Percentiles rank a stretch among this genome's conserved stretches.
Evolutionary conservation across 2,113 vertebrate species (phyloP).

Genomic region (Bagarius yarrelli): DNA sequence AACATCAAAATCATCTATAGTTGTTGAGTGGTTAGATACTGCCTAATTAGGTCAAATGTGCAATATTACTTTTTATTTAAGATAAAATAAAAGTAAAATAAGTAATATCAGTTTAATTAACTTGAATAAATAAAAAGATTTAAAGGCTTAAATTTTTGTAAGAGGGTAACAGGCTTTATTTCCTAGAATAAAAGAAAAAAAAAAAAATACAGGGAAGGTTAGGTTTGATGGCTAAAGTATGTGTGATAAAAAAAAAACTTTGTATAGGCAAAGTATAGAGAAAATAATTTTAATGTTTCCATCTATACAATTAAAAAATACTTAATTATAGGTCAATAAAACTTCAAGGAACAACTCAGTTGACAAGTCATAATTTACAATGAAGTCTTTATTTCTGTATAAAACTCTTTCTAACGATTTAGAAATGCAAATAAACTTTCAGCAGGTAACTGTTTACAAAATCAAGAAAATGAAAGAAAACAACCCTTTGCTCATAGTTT

Average conservation of each 20-base stretch:
- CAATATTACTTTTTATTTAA: too few relatives aligned
- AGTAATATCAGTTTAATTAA: not conserved
- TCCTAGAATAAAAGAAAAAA: not conserved
- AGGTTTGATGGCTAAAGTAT: too few relatives aligned
- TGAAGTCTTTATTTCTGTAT: not conserved
- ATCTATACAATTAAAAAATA: too few relatives aligned
- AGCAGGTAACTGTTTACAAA: not conserved
- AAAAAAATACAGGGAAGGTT: too few relatives aligned
- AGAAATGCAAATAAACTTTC: not conserved
- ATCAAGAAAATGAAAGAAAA: not conserved
- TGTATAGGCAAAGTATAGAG: too few relatives aligned
- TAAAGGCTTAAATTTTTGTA: not conserved
- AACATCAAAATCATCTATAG: not conserved
- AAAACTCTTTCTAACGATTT: not conserved
- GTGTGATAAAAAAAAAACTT: too few relatives aligned
- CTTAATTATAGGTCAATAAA: too few relatives aligned
- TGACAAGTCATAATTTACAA: not conserved
- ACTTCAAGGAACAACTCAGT: not conserved
- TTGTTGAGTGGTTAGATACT: not conserved
- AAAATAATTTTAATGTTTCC: too few relatives aligned
- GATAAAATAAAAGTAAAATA: not conserved
- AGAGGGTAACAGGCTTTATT: not conserved
- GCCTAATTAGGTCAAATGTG: not conserved
- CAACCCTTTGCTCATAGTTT: not conserved
- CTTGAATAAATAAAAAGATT: not conserved